phyloP scores from a whole-genome alignment of 2,797 vertebrate species.

The Cyclopterus lumpus region DNA sequence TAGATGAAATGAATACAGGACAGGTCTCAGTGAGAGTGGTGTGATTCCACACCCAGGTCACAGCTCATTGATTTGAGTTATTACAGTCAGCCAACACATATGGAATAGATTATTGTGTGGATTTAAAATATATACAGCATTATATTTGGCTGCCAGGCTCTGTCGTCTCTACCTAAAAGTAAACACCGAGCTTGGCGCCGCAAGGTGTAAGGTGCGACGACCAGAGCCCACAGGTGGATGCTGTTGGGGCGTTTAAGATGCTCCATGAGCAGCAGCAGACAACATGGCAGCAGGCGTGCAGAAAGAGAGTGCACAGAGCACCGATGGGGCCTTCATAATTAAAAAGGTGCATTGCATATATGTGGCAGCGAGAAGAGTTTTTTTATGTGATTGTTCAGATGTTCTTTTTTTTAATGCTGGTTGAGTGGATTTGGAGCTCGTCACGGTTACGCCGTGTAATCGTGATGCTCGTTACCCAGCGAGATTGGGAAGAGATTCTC shows the following conservation, averaged over 20 bases:
- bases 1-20: slow-evolving; percentile 1
- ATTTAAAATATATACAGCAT: neutral
- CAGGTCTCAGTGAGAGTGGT: neutral
- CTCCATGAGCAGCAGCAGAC: neutral
- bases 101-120: neutral
- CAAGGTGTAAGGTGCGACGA: neutral
- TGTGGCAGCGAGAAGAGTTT: neutral
- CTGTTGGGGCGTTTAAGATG: neutral
- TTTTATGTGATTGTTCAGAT: neutral
- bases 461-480: too few species aligned
- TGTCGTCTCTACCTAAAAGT: neutral
- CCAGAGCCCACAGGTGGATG: neutral
- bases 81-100: neutral
- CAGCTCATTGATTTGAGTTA: slow-evolving; percentile 12
- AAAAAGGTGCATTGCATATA: too few species aligned
- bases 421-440: too few species aligned
- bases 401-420: too few species aligned
- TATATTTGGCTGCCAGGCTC: neutral
- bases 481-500: too few species aligned
- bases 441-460: too few species aligned
- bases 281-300: neutral
- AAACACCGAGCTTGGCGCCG: neutral
- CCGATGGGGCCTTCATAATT: neutral
- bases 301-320: neutral
- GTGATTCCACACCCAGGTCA: neutral